Evolutionary conservation across 1,140 invertebrate genomes (phyloP), one percentile per base, ranked within the genome.

Genomic region (Wiebesia pumilae): DNA sequence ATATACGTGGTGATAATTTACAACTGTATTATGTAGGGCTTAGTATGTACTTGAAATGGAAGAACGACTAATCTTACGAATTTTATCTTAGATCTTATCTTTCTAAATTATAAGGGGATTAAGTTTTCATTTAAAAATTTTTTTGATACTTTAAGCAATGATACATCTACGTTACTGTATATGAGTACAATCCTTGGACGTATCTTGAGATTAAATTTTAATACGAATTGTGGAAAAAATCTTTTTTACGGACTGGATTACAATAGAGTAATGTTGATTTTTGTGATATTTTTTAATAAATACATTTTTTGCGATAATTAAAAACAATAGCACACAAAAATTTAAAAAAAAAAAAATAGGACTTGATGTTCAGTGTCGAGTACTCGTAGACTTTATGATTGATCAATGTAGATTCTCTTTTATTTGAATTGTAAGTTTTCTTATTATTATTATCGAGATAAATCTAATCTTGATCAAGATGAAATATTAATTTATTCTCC

Each of bases 11-110:
- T 27, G 24, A 62, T 24, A 24, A 62, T 62, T 62, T 62, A 27
- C n/a, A 43, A 75, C 43, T 43, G 0, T 21, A 43, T 75, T 75
- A n/a, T 6, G 27, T 75, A 75, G 71, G 38, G 71, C n/a, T 75
- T 27, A 40, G 43, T 9, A 21, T 19, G 38, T 75, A 43, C 24
- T 75, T 43, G 10, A 75, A 75, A 43, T n/a, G 71, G 27, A n/a
- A 75, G 71, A 75, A 43, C 38, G 33, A 75, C 9, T 75, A 75
- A 75, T 75, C 71, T 43, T n/a, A 43, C 30, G 9, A 43, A 75
- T 43, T 75, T 43, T 75, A 43, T 75, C 24, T 43, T n/a, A 7
- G 27, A 27, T 75, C 71, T 75, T 75, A 75, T 75, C 71, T 75
- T n/a, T 38, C 0, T 43, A n/a, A 75, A 75, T 75, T 75, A 38